These are phyloP conservation scores for Hippopotamus amphibius DNA, from an alignment of 2,113 vertebrate species.

Conservation along the genomic window DNA sequence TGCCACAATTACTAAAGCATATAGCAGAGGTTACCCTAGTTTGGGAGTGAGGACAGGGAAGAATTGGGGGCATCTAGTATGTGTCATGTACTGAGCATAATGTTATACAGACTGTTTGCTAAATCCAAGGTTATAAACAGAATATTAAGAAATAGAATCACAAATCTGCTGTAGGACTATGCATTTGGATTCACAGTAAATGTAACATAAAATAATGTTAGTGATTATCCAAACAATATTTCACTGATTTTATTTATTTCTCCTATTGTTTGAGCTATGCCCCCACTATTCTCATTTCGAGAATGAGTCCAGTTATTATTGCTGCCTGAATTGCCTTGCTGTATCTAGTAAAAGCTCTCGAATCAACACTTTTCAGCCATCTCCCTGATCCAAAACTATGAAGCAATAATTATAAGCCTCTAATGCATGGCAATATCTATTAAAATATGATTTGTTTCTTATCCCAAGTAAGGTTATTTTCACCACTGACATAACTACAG, in stretches of 20 bases:
- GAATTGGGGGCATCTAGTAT: neutral
- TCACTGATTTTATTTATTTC: neutral
- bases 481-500: neutral
- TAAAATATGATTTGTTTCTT: constrained; percentile 1
- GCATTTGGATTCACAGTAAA: neutral
- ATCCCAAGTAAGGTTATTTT: neutral
- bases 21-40: neutral
- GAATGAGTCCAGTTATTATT: neutral
- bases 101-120: neutral
- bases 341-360: neutral
- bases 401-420: neutral
- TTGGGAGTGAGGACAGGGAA: neutral
- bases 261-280: neutral
- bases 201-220: neutral
- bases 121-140: neutral
- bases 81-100: neutral
- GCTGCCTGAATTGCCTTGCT: neutral
- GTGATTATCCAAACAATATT: neutral
- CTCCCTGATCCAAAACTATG: neutral
- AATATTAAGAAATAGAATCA: neutral
- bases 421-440: neutral
- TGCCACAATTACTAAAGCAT: too few species aligned
- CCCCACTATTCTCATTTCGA: neutral
- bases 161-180: neutral
- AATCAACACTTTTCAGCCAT: neutral